Percentiles rank a stretch among this genome's conserved stretches.
Conservation (phyloP, 2,113 vertebrate genomes). For the Tupaia chinensis region DNA sequence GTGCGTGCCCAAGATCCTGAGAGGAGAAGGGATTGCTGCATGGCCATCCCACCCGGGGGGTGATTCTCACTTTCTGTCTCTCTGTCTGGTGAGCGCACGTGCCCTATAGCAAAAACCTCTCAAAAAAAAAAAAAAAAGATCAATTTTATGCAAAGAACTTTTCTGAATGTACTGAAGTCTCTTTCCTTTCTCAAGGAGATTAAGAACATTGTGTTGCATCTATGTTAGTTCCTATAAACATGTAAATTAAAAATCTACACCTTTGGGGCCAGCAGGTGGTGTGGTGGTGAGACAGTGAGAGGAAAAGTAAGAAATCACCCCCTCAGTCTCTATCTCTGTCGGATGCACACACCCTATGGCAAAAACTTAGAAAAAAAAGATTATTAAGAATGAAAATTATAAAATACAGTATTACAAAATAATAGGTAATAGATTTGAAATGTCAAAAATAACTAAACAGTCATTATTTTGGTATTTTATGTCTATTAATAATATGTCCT, state of each 20-base stretch:
- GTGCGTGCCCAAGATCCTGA: too few relatives aligned
- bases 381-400: conserved; percentile 44
- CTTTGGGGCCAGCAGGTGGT: not conserved
- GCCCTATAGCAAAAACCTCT: too few relatives aligned
- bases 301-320: too few relatives aligned
- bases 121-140: too few relatives aligned
- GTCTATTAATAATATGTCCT: not conserved
- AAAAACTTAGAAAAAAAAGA: not conserved
- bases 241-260: not conserved
- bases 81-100: too few relatives aligned
- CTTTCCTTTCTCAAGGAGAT: conserved; percentile 52
- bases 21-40: too few relatives aligned
- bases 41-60: too few relatives aligned
- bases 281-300: too few relatives aligned
- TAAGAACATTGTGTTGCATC: conserved; percentile 28
- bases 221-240: conserved; percentile 29
- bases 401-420: conserved; percentile 41
- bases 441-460: conserved; percentile 32
- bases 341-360: too few relatives aligned
- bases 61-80: too few relatives aligned
- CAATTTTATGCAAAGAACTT: conserved; percentile 46
- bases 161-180: conserved; percentile 47
- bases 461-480: not conserved
- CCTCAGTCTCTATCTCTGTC: too few relatives aligned
- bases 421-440: conserved; percentile 46